phyloP scores from a whole-genome alignment of 2,113 vertebrate species.

The Chaetorhynchus papuensis region DNA sequence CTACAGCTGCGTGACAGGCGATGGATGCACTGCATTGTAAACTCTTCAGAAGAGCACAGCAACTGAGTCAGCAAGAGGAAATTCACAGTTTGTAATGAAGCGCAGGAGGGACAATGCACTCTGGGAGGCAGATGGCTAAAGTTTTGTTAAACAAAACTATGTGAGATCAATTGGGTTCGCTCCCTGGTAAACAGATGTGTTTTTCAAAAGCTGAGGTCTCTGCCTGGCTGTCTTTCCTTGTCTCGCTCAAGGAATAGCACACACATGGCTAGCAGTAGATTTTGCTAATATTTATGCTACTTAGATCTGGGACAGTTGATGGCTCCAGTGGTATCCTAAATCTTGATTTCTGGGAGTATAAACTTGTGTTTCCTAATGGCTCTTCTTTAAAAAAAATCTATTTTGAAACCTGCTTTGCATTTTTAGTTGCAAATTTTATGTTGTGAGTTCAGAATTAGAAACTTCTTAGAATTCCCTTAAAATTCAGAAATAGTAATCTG shows the following conservation, averaged over 20 bases:
- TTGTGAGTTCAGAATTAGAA: background rate
- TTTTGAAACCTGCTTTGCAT: background rate
- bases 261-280: background rate
- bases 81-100: background rate
- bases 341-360: background rate
- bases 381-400: background rate
- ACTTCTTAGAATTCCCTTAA: background rate
- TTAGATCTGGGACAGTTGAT: background rate
- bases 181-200: background rate
- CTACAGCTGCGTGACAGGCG: accelerated
- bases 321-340: background rate
- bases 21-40: background rate
- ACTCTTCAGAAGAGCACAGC: background rate
- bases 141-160: background rate
- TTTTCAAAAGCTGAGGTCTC: background rate
- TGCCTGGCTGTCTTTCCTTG: background rate
- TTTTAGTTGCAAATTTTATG: background rate
- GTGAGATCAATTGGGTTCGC: background rate
- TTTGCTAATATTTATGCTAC: background rate
- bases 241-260: background rate
- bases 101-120: background rate
- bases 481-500: background rate
- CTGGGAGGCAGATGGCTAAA: background rate
- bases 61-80: background rate
- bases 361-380: background rate